phyloP scores from a whole-genome alignment of 2,888 invertebrate genomes.

The Phaedon cochleariae region DNA sequence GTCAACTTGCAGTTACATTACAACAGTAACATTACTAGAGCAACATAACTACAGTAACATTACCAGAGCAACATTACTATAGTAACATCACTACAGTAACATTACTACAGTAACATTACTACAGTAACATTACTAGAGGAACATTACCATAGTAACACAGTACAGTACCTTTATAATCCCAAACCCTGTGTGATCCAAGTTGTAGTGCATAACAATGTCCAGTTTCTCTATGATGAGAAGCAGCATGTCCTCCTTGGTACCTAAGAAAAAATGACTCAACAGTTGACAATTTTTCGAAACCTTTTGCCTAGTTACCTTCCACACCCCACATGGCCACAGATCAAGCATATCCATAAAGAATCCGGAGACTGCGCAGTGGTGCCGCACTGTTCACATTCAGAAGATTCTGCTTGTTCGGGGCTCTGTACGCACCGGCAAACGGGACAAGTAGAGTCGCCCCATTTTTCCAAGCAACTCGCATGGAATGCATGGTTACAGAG shows the following conservation, averaged over 20 bases:
- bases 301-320: constrained; percentile 64
- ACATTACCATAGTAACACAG: too few relatives aligned
- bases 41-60: background rate
- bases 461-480: constrained; percentile 92
- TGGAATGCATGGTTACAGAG: constrained; percentile 99
- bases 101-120: background rate
- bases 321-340: constrained; percentile 98
- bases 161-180: constrained; percentile 93
- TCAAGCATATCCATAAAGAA: constrained; percentile 97
- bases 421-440: constrained; percentile 85
- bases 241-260: constrained; percentile 87
- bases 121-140: background rate
- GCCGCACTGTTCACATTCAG: constrained; percentile 69
- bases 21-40: background rate
- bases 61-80: background rate
- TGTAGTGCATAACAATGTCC: constrained; percentile 98
- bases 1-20: too few relatives aligned
- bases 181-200: constrained; percentile 94
- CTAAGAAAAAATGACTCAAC: constrained; percentile 33
- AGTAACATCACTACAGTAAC: background rate
- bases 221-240: constrained; percentile 93
- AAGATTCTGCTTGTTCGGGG: constrained; percentile 67
- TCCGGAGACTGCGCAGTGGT: constrained; percentile 70
- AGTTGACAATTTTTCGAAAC: background rate
- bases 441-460: constrained; percentile 97